Conservation (phyloP, 2,888 invertebrate species). For the Sphecodes monilicornis region DNA sequence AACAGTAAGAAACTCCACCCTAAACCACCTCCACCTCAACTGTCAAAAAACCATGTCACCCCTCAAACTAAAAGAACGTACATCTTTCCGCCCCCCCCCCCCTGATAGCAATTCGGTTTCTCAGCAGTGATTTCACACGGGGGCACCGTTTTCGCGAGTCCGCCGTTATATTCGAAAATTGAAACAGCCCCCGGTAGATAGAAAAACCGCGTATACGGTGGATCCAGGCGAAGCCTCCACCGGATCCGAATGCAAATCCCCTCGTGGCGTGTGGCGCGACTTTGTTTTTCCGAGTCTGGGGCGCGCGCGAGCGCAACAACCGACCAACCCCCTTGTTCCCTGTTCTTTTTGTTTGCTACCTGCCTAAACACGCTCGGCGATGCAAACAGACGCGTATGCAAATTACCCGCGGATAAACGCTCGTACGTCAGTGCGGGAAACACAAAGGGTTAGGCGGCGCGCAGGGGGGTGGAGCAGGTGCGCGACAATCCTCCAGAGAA, state of each 20-base stretch:
- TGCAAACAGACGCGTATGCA: slow-evolving; percentile 65
- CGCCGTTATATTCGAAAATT: neutral
- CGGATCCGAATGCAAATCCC: slow-evolving; percentile 25
- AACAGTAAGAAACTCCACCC: neutral
- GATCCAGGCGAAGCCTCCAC: slow-evolving; percentile 6
- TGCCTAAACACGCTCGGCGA: slow-evolving; percentile 40
- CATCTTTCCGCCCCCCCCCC: neutral
- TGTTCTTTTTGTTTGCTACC: slow-evolving; percentile 20
- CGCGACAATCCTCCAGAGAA: slow-evolving; percentile 10
- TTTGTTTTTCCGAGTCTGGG: slow-evolving; percentile 2
- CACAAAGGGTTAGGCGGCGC: neutral
- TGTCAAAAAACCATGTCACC: neutral
- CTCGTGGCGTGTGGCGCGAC: neutral
- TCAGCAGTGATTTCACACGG: neutral
- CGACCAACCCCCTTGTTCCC: slow-evolving; percentile 10
- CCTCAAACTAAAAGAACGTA: neutral
- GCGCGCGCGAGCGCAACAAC: neutral
- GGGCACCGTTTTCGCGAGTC: neutral
- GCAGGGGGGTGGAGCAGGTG: too few relatives aligned
- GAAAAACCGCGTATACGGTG: slow-evolving; percentile 25
- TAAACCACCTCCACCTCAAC: neutral
- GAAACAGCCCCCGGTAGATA: slow-evolving; percentile 1
- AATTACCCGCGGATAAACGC: slow-evolving; percentile 54
- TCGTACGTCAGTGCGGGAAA: neutral
- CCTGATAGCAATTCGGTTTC: neutral